A percentile compares a stretch with the other conserved stretches of the same genome.
phyloP scores from a whole-genome alignment of 37 sponge, comb jelly and placozoan genomes.

The Petrosia ficiformis region DNA sequence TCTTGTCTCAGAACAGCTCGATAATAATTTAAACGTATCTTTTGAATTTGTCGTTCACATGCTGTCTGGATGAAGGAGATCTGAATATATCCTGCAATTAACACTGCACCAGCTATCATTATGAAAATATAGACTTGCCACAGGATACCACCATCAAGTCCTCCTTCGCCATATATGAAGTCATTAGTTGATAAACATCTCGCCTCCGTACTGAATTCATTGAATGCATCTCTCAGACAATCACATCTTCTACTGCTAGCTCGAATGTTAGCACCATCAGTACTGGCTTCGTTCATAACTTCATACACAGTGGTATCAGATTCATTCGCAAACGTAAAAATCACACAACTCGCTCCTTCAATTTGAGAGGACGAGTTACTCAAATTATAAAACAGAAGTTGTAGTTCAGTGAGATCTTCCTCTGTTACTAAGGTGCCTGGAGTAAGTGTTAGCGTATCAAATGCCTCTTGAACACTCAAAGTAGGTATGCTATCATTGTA shows the following conservation, averaged over 20 bases:
- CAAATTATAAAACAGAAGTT: too few relatives aligned
- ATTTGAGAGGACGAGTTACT: too few relatives aligned
- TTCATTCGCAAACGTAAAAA: not conserved
- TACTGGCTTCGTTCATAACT: not conserved
- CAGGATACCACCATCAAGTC: not conserved
- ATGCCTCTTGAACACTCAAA: too few relatives aligned
- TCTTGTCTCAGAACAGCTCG: slow-evolving; percentile 75
- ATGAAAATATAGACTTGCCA: slow-evolving; percentile 24
- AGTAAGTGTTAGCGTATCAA: too few relatives aligned
- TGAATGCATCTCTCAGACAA: not conserved
- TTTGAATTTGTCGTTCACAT: slow-evolving; percentile 60
- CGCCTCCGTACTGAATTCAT: not conserved
- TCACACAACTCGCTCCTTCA: too few relatives aligned
- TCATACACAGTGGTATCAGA: not conserved
- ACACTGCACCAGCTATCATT: slow-evolving; percentile 35
- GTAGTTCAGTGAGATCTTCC: too few relatives aligned
- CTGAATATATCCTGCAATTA: slow-evolving; percentile 45
- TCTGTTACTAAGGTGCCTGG: too few relatives aligned
- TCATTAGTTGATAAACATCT: slow-evolving; percentile 6
- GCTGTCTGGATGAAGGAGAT: slow-evolving; percentile 61
- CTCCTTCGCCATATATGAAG: not conserved
- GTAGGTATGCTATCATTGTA: too few relatives aligned
- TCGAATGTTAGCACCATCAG: not conserved
- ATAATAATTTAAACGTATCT: slow-evolving; percentile 58
- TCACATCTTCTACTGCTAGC: not conserved